Evolutionary conservation across 2,113 vertebrate genomes (phyloP), one percentile per base, ranked within the genome.

Genomic region (Furnarius figulus): DNA sequence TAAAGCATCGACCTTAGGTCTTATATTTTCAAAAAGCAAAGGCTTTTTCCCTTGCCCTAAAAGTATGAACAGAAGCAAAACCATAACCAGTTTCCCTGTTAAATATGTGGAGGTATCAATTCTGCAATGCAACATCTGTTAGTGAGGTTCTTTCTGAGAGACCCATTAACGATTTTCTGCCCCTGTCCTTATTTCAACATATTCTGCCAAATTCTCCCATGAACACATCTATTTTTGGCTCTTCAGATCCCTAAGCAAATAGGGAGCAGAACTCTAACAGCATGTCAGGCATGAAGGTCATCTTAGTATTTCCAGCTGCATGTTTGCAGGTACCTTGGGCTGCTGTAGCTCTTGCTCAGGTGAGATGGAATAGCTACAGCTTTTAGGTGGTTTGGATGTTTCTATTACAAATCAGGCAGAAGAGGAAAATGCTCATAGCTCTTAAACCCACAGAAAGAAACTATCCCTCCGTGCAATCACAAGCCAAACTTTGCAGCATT

Each of bases 391-490:
- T 40, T 50, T 74, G 37, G 17, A 22, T 66, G 31, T 9, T 66
- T 53, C 18, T 65, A 10, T 71, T 74, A 35, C 50, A 87, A 39
- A 49, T 2, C 28, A 59, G 27, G 13, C 3, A 76, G 17, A 67
- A 68, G 27, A 23, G 65, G 19, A 8, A 42, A 92, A 77, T 3
- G 1, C 4, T 58, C 6, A 53, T 11, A 14, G 10, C 4, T 59
- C 30, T 91, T 87, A 72, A 77, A n/a, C 0, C 3, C 11, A 11
- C 6, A 3, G 4, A 61, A 86, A 85, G 20, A 81, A 85, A 53
- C 3, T 8, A 12, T 39, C 5, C 2, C 18, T 72, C 0, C 0
- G 7, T 19, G 14, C 14, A 82, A 20, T 24, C 24, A 67, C 23
- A 73, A 87, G 39, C 8, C 28, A 72, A 70, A 59, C 3, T 53